Conservation (phyloP, 2,888 invertebrate species). For the Liodrosophila aerea region DNA sequence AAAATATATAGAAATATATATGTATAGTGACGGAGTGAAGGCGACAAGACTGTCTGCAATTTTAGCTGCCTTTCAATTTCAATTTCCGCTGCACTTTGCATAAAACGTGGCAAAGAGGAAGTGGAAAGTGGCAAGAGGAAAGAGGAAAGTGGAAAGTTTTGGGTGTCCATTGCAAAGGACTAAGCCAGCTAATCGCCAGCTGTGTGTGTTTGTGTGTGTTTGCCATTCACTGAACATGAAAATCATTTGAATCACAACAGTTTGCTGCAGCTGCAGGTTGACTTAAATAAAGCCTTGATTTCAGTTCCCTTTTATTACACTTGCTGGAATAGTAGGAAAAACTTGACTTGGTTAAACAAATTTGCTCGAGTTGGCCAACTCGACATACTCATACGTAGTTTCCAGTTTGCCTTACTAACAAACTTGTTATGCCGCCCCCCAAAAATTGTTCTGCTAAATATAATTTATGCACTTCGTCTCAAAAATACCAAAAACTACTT, state of each 20-base stretch:
- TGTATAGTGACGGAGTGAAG: background rate
- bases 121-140: no score
- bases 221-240: conserved; percentile 48
- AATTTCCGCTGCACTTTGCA: conserved; percentile 73
- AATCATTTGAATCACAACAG: conserved; percentile 46
- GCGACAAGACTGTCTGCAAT: conserved; percentile 32
- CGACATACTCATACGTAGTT: conserved; percentile 37
- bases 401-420: conserved; percentile 18
- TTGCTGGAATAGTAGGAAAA: conserved; percentile 16
- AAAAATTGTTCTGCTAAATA: conserved; percentile 48
- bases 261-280: conserved; percentile 28
- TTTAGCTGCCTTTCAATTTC: conserved; percentile 47
- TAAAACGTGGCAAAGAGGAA: conserved; percentile 52
- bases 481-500: conserved; percentile 40
- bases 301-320: conserved; percentile 41
- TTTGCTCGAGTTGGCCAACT: conserved; percentile 19
- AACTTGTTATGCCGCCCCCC: conserved; percentile 46
- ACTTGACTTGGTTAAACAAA: conserved; percentile 32
- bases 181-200: conserved; percentile 62
- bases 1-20: background rate
- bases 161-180: conserved; percentile 16
- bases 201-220: no score
- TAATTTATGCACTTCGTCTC: conserved; percentile 59
- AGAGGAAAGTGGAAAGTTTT: conserved; percentile 5
- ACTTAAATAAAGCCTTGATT: conserved; percentile 22